Base-by-base conservation (phyloP, 1,140 invertebrate genomes). In the Drosophila leontia region DNA sequence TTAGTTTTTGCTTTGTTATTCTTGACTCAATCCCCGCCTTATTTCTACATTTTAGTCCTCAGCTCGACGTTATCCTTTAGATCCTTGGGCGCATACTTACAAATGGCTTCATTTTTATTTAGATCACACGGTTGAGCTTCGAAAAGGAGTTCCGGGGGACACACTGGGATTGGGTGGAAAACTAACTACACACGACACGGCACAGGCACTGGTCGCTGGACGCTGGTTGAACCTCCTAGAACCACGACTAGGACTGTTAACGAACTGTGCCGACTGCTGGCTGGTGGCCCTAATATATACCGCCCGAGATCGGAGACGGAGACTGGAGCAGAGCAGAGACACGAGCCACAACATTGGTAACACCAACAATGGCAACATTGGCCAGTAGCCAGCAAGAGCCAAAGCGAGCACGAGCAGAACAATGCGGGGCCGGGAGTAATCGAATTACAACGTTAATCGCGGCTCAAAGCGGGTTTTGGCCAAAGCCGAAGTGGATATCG, bases 211-310 rank as follows among this genome's bases (percentile, higher is more conserved):
- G 67, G 71, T 91, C 63, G 64, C 68, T 79, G 78, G 56, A 77
- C 83, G 85, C 91, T 91, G 78, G 87, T 90, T 92, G 79, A 92
- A 92, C 91, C 91, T 92, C 91, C 91, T 92, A 92, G 91, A 92
- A 92, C 86, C 86, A 75, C 86, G 91, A 92, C 91, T 92, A 92
- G 91, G 91, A 92, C 91, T 92, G 91, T 92, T 92, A 92, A 92
- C 91, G 78, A 92, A 92, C 91, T 92, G 91, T 92, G 91, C 91
- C 91, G 83, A 68, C 80, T 86, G 78, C 47, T 61, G 63, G 75
- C 74, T 78, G 75, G 69, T 51, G 53, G 77, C 90, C 84, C 75
- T 75, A 92, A 92, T 92, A 92, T 92, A 92, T 92, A 92, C 84
- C 85, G 48, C 62, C 62, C 29, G 74, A 84, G 74, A 80, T 68